Evolutionary conservation across 2,888 invertebrate genomes (phyloP).

Genomic region (Melipona beecheii): DNA sequence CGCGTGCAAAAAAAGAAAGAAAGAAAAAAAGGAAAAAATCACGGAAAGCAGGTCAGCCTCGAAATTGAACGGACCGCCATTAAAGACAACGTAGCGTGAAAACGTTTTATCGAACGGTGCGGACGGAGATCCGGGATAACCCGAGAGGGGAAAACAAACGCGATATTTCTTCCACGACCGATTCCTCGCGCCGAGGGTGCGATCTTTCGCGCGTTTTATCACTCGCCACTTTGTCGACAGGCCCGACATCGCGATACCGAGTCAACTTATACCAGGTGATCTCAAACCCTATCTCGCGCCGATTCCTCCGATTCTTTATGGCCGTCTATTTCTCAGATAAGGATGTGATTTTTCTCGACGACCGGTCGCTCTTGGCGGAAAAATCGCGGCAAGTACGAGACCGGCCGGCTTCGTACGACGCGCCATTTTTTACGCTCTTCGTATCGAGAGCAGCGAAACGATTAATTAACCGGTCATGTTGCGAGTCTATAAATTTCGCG

Average conservation of each 20-base stretch:
- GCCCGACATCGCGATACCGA: conserved; percentile 64
- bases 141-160: conserved; percentile 30
- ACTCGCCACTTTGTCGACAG: conserved; percentile 67
- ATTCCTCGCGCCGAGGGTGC: conserved; percentile 21
- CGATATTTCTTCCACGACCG: conserved; percentile 44
- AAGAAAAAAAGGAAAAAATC: not conserved
- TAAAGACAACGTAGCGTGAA: conserved; percentile 55
- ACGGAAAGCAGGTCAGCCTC: conserved; percentile 11
- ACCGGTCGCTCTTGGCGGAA: conserved; percentile 52
- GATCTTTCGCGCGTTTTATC: conserved; percentile 60
- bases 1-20: not conserved
- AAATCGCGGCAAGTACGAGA: conserved; percentile 47
- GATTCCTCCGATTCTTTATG: conserved; percentile 74
- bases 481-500: not conserved
- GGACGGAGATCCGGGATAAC: conserved; percentile 21
- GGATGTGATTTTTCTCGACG: conserved; percentile 73
- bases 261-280: conserved; percentile 68
- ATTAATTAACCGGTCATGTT: not conserved
- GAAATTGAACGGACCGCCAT: conserved; percentile 45
- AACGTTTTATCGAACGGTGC: conserved; percentile 32
- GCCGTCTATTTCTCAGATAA: conserved; percentile 75
- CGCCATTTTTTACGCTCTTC: conserved; percentile 13
- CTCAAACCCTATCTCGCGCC: conserved; percentile 66
- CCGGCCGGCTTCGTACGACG: conserved; percentile 48
- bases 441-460: not conserved